Percentiles rank a stretch among this genome's conserved stretches.
These are phyloP conservation scores for Fulmarus glacialis DNA, from an alignment of 2,113 vertebrate species.

Conservation along the genomic window DNA sequence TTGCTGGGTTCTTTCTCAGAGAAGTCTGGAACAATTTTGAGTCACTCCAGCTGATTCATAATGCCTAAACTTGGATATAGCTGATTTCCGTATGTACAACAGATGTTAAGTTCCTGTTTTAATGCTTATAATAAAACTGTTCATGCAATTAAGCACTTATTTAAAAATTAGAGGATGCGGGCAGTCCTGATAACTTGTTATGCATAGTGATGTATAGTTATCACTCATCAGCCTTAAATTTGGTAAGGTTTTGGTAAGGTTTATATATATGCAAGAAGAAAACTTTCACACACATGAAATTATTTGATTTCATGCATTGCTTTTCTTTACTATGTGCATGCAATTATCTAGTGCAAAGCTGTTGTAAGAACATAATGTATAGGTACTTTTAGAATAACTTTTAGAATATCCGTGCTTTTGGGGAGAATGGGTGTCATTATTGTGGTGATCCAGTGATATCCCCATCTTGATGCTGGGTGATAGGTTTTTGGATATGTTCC, in stretches of 20 bases:
- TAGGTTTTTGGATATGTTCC: too few relatives aligned
- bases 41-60: slow-evolving; percentile 42
- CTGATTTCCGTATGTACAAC: not conserved
- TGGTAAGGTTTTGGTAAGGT: not conserved
- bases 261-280: not conserved
- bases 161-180: not conserved
- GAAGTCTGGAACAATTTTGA: not conserved
- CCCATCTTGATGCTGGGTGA: too few relatives aligned
- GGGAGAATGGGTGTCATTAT: fast-evolving
- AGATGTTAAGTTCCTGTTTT: not conserved
- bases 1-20: not conserved
- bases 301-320: not conserved
- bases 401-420: not conserved
- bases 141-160: not conserved
- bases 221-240: not conserved
- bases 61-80: not conserved
- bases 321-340: not conserved
- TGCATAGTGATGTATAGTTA: not conserved
- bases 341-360: not conserved
- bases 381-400: not conserved
- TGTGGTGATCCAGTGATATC: not conserved
- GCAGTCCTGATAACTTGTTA: not conserved
- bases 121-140: not conserved
- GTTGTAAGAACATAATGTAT: fast-evolving
- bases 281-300: fast-evolving